These are phyloP conservation scores for Garrulus glandarius DNA, from an alignment of 2,797 vertebrate species.

Conservation along the genomic window DNA sequence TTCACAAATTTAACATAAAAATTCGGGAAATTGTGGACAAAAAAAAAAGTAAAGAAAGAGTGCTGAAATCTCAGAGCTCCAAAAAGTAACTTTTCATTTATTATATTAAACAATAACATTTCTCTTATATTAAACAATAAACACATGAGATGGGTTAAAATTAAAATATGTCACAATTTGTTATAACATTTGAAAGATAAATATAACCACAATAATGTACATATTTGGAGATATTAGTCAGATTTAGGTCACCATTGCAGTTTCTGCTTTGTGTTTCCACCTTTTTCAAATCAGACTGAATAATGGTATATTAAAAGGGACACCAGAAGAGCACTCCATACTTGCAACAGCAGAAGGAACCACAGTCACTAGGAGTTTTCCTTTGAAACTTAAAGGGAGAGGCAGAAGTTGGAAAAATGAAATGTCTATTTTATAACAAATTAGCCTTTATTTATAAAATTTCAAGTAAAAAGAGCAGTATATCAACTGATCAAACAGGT, in stretches of 20 bases:
- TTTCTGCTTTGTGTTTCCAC: constrained; percentile 29
- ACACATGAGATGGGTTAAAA: constrained; percentile 77
- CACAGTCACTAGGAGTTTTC: not conserved
- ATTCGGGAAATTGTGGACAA: not conserved
- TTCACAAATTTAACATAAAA: not conserved
- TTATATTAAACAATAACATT: constrained; percentile 74
- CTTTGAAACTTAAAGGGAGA: not conserved
- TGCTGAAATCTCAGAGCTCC: constrained; percentile 29
- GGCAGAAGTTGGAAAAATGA: constrained; percentile 15
- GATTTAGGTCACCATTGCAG: constrained; percentile 69
- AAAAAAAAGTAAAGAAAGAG: not conserved
- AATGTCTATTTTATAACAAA: constrained; percentile 36
- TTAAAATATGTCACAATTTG: constrained; percentile 68
- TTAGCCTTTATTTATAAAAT: constrained; percentile 57
- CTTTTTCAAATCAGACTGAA: constrained; percentile 1
- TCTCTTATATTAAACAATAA: constrained; percentile 83
- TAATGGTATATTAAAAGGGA: not conserved
- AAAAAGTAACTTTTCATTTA: constrained; percentile 70
- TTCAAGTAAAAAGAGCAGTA: constrained; percentile 50
- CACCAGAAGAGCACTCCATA: not conserved
- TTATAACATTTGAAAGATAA: constrained; percentile 76
- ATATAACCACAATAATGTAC: constrained; percentile 76
- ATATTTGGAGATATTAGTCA: constrained; percentile 73
- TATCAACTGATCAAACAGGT: not conserved
- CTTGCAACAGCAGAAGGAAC: not conserved